A percentile compares a stretch with the other conserved stretches of the same genome.
phyloP scores from a whole-genome alignment of 2,797 vertebrate genomes.

The Gymnothorax reevesii region DNA sequence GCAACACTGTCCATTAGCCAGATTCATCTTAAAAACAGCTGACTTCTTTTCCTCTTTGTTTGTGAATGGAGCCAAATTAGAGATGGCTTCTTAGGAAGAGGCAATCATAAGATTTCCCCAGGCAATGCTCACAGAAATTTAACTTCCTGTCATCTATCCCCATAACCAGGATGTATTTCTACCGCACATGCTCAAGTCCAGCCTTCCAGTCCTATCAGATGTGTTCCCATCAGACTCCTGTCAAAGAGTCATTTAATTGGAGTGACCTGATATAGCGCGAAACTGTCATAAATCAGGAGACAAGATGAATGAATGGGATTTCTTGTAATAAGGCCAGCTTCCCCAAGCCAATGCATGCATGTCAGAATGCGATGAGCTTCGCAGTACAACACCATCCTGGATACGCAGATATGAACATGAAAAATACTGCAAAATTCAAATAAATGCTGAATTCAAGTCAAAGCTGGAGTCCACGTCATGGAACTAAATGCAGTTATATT shows the following conservation, averaged over 20 bases:
- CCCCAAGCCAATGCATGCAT: too few species aligned
- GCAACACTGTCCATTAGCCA: background rate
- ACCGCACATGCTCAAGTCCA: slow-evolving; percentile 9
- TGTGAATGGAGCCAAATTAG: background rate
- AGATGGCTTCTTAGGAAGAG: slow-evolving; percentile 14
- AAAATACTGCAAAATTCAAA: too few species aligned
- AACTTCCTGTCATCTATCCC: slow-evolving; percentile 38
- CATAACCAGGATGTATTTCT: slow-evolving; percentile 26
- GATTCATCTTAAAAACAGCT: slow-evolving; percentile 17
- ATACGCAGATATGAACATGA: too few species aligned
- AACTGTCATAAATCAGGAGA: too few species aligned
- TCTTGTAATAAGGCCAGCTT: too few species aligned
- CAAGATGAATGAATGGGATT: too few species aligned
- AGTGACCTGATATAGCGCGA: too few species aligned
- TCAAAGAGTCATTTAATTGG: background rate
- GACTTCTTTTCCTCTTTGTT: background rate
- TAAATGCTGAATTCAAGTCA: too few species aligned
- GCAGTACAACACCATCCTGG: too few species aligned
- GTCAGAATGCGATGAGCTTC: too few species aligned
- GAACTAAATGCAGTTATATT: too few species aligned
- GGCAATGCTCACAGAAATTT: slow-evolving; percentile 27
- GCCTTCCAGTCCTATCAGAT: background rate
- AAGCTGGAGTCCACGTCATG: too few species aligned
- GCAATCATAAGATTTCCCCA: slow-evolving; percentile 31
- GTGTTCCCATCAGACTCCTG: background rate